These are phyloP conservation scores for Tympanoctomys barrerae DNA, from an alignment of 2,797 vertebrate species.

Conservation along the genomic window DNA sequence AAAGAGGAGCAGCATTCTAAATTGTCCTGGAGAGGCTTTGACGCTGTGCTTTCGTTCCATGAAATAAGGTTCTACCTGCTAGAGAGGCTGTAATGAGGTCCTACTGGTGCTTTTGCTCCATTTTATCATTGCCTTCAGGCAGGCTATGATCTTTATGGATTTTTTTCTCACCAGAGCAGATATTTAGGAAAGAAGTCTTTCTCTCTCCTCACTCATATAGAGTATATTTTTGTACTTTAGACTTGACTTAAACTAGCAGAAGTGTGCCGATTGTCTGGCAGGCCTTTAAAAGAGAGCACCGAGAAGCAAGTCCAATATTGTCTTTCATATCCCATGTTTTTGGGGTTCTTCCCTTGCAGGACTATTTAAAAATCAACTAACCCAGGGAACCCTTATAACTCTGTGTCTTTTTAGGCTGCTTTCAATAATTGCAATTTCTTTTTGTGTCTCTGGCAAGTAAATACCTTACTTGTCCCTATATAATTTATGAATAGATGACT, in stretches of 20 bases:
- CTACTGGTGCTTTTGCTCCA: conserved; percentile 65
- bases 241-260: conserved; percentile 62
- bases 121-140: conserved; percentile 81
- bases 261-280: not conserved
- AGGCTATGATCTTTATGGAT: conserved; percentile 67
- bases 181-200: conserved; percentile 56
- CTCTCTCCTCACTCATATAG: conserved; percentile 53
- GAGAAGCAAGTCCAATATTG: conserved; percentile 14
- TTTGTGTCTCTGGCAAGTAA: not conserved
- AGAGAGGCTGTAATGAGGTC: conserved; percentile 74
- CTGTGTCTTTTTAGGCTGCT: not conserved
- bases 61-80: conserved; percentile 79
- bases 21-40: conserved; percentile 79
- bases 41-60: conserved; percentile 77
- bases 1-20: conserved; percentile 81
- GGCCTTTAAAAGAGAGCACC: not conserved
- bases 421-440: not conserved
- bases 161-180: conserved; percentile 46
- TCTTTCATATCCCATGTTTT: not conserved
- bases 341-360: not conserved
- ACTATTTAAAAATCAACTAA: conserved; percentile 2
- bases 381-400: not conserved
- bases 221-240: conserved; percentile 52
- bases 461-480: not conserved
- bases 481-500: not conserved